Evolutionary conservation across 1,140 invertebrate genomes (phyloP), one percentile per base, ranked within the genome.

Genomic region (Oedothorax gibbosus): DNA sequence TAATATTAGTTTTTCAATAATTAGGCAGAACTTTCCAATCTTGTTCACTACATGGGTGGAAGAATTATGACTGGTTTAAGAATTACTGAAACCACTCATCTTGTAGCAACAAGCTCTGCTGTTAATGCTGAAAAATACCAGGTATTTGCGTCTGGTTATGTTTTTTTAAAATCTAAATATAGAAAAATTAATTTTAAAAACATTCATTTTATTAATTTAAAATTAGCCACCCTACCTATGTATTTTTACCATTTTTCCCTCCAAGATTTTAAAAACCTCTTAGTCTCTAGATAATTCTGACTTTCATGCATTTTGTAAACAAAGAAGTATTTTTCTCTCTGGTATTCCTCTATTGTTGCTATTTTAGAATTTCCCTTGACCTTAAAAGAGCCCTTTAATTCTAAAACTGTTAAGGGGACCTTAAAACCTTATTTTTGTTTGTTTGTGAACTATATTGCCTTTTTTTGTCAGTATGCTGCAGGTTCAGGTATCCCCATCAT

Each of bases 31-130:
- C 35, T 35, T 1, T 94, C 96, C 86, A 94, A 94, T 87, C 92
- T 96, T 88, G 95, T 98, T 86, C 97, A 98, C 91, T 94, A 95
- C 89, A 98, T 99, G 97, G 96, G 96, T 86, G 97, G 97, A 18
- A 97, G 95, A 88, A 95, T 98, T 87, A 92, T 96, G 71, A 96
- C 95, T 90, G 96, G 98, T 87, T 94, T 97, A 92, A 94, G 93
- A 80, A 92, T 85, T 15, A n/a, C 92, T 14, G 96, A 95, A 89
- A 94, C 97, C 81, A 99, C 97, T 69, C 97, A 99, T 92, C 92
- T 99, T 62, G 95, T 99, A 87, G 96, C 97, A 72, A 95, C 95
- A 88, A 92, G 93, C 88, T 95, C 95, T 88, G 92, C 93, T 88
- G 94, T 94, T 88, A 93, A 93, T 64, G 96, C 97, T 85, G 94